Evolutionary conservation across 2,113 vertebrate species (phyloP).

Genomic region (Notothenia rossii): DNA sequence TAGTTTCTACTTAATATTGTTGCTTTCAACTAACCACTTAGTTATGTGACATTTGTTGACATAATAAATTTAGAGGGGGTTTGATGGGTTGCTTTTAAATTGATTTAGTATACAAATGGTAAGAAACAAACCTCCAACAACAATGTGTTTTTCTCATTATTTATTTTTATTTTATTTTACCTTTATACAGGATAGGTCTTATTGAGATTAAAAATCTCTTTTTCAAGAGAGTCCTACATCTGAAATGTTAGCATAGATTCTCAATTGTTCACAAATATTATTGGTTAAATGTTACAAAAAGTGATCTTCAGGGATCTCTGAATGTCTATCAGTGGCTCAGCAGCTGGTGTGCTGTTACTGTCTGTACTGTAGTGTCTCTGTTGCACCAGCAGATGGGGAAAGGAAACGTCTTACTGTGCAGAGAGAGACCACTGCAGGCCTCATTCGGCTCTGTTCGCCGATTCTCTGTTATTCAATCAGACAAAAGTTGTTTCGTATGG

Average conservation of each 20-base stretch:
- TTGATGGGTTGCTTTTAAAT: neutral
- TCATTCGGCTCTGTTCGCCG: neutral
- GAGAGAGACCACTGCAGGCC: slow-evolving; percentile 3
- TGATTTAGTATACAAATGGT: neutral
- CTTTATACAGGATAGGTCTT: no score
- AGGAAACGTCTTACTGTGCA: slow-evolving; percentile 69
- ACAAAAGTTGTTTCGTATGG: neutral
- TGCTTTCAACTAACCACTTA: no score
- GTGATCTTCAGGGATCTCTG: neutral
- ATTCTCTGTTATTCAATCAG: neutral
- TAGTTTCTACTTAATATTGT: no score
- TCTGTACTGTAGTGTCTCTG: slow-evolving; percentile 58
- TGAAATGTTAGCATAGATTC: neutral
- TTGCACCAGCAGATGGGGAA: slow-evolving; percentile 81
- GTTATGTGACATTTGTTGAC: no score
- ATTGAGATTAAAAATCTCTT: no score
- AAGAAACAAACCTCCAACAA: neutral
- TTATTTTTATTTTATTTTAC: no score
- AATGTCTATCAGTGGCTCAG: neutral
- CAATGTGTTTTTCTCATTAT: neutral
- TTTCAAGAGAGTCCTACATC: neutral
- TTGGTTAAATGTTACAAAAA: neutral
- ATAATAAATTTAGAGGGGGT: no score
- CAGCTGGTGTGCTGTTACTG: no score
- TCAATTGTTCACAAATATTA: neutral